Percentiles rank a stretch among this genome's conserved stretches.
Conservation (phyloP, 2,797 vertebrate genomes). For the Oreochromis grahami region DNA sequence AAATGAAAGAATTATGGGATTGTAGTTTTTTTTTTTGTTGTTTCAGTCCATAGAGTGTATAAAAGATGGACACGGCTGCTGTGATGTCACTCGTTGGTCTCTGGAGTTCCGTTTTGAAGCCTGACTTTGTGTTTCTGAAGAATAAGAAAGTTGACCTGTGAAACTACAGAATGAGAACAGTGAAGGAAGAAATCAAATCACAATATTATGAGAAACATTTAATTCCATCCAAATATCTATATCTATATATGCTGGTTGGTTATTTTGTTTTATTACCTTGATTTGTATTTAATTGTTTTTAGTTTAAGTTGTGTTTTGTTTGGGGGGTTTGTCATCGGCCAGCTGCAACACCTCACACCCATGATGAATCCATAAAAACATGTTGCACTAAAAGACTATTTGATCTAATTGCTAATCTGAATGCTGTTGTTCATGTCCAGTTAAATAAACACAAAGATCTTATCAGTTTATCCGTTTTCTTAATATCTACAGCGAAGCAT, state of each 20-base stretch:
- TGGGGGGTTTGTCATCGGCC: not conserved
- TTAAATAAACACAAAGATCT: not conserved
- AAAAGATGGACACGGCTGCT: not conserved
- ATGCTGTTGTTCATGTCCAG: not conserved
- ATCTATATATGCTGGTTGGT: not conserved
- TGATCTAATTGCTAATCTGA: not conserved
- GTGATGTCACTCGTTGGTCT: not conserved
- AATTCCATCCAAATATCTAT: not conserved
- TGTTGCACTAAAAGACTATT: conserved; percentile 1
- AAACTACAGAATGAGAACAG: not conserved
- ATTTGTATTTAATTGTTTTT: not conserved
- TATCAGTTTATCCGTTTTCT: rapidly evolving
- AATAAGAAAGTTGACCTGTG: not conserved
- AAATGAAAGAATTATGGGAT: not conserved
- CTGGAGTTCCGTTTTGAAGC: not conserved
- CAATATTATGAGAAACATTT: not conserved
- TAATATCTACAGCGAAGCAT: not conserved
- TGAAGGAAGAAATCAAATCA: not conserved
- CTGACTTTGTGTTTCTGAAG: not conserved
- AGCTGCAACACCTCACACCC: not conserved
- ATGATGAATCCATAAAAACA: not conserved
- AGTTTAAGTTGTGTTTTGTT: not conserved
- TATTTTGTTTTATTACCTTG: not conserved
- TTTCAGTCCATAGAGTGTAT: not conserved
- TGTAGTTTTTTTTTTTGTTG: not conserved